Evolutionary conservation across 2,888 invertebrate genomes (phyloP).

Genomic region (Cantharis rufa): DNA sequence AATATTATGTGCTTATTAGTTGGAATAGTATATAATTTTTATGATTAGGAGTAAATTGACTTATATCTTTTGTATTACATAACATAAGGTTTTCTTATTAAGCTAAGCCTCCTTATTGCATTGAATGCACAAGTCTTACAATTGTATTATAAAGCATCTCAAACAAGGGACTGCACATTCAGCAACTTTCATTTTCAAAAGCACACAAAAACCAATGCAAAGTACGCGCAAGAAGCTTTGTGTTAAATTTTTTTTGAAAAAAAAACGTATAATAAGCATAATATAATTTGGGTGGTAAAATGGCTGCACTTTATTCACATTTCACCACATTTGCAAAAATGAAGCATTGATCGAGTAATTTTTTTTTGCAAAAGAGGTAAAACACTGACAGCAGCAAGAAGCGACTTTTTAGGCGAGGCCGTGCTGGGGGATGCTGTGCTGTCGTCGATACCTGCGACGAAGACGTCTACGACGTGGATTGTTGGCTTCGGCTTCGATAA

Average conservation of each 20-base stretch:
- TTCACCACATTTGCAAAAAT: not conserved
- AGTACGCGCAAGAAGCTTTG: slow-evolving; percentile 16
- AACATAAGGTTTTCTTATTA: not conserved
- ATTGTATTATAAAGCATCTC: slow-evolving; percentile 4
- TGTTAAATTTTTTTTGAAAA: not conserved
- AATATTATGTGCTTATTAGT: too few relatives aligned
- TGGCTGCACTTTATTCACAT: not conserved
- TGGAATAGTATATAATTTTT: not conserved
- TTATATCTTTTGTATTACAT: not conserved
- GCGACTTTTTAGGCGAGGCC: slow-evolving; percentile 20
- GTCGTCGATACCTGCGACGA: slow-evolving; percentile 39
- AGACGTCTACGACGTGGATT: slow-evolving; percentile 41
- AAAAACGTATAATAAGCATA: slow-evolving; percentile 13
- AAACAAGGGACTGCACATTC: slow-evolving; percentile 20
- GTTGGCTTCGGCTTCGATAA: slow-evolving; percentile 43
- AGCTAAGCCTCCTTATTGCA: not conserved
- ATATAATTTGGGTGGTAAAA: slow-evolving; percentile 4
- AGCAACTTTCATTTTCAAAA: slow-evolving; percentile 16
- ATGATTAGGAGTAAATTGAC: not conserved
- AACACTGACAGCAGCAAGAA: slow-evolving; percentile 29
- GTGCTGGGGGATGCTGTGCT: slow-evolving; percentile 32
- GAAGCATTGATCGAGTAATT: not conserved
- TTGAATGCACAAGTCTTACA: not conserved
- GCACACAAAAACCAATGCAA: slow-evolving; percentile 22
- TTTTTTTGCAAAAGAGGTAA: not conserved